Conservation (phyloP, 2,797 vertebrate species). For the Capromys pilorides region DNA sequence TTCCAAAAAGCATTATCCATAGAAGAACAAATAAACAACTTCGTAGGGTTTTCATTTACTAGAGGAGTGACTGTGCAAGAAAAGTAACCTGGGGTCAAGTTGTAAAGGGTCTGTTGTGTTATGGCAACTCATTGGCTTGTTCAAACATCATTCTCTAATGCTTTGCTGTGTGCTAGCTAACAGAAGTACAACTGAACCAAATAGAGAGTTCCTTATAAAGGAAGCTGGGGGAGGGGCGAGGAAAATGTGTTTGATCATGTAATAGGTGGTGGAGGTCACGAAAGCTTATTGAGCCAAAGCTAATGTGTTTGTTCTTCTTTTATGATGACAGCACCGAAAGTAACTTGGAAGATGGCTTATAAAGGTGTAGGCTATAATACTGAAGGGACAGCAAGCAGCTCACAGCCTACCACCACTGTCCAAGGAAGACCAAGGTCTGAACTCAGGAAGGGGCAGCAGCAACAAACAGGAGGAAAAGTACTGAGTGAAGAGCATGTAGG, state of each 20-base stretch:
- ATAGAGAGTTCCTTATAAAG: not conserved
- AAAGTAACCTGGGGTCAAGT: not conserved
- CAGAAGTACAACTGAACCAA: not conserved
- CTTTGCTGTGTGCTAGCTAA: not conserved
- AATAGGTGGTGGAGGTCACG: not conserved
- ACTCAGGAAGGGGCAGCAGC: too few species aligned
- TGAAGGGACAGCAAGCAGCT: not conserved
- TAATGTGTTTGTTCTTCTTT: not conserved
- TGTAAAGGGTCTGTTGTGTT: not conserved
- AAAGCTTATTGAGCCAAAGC: not conserved
- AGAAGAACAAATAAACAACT: not conserved
- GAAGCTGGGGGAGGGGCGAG: not conserved
- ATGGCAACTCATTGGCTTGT: not conserved
- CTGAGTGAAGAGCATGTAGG: not conserved
- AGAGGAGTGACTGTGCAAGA: not conserved
- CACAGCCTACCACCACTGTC: accelerated
- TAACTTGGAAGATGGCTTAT: not conserved
- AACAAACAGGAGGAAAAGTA: not conserved
- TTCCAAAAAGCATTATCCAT: not conserved
- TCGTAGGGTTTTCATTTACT: not conserved
- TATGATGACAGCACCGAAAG: not conserved
- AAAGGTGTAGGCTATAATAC: not conserved
- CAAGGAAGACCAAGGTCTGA: not conserved
- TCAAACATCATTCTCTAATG: not conserved
- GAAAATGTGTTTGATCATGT: not conserved